Base-by-base conservation (phyloP, 2,797 vertebrate genomes). In the Gastrophryne carolinensis region DNA sequence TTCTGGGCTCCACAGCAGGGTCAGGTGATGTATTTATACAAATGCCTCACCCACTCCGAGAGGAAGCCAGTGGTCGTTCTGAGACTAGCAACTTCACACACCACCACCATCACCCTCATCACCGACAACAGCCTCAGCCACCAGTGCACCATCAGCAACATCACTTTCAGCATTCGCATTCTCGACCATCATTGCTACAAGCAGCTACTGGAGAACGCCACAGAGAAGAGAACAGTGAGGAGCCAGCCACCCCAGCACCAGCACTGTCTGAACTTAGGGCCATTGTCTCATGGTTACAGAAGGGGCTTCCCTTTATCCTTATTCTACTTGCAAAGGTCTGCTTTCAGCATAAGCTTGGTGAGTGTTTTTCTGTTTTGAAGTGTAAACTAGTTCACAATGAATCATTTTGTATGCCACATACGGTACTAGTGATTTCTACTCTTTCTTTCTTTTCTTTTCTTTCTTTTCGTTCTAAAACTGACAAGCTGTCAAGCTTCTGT, bases 301-400 rank as follows among this genome's bases (percentile, higher is more conserved):
- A 95, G 26, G 97, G 96, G 3, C 95, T 99, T 29, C 98, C 98
- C 3, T 99, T 99, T 84, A 97, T 99, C 82, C 88, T 99, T 58
- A 98, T 99, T 62, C 92, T 99, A 47, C 87, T 98, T 76, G 93
- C 94, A 63, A 99, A 99, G 90, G 91, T 98, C 80, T 98, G 97
- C 84, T 98, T 98, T 84, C 97, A 98, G 82, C 98, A 99, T 80
- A 97, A 98, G 78, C 91, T 99, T 1, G 97, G 97, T 98, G 89
- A 87, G 84, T 30, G 13, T 44, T 21, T 5, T 8, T 4, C 21
- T 37, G 35, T n/a, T n/a, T n/a, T n/a, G n/a, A n/a, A n/a, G n/a
- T n/a, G n/a, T n/a, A n/a, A n/a, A n/a, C n/a, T n/a, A n/a, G n/a
- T n/a, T n/a, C n/a, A n/a, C n/a, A n/a, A n/a, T n/a, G n/a, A n/a